Evolutionary conservation across 2,113 vertebrate genomes (phyloP).

Genomic region (Chinchilla lanigera): DNA sequence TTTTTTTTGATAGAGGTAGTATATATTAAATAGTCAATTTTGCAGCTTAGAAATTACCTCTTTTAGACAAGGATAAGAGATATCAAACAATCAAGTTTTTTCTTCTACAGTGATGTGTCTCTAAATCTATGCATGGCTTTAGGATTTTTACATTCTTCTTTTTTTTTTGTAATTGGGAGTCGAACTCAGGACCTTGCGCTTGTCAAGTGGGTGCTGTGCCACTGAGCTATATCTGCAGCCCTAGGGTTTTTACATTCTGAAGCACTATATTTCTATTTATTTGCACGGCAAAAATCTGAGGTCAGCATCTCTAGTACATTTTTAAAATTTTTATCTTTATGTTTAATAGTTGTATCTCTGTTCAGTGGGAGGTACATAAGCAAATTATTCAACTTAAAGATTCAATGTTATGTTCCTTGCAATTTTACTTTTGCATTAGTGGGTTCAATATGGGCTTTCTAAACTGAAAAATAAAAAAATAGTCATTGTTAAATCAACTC

Average conservation of each 20-base stretch:
- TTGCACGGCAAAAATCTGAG: neutral
- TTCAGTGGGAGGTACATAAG: neutral
- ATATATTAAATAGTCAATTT: neutral
- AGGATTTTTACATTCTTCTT: neutral
- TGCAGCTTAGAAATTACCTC: neutral
- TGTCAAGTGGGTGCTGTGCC: too few species aligned
- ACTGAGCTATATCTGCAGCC: too few species aligned
- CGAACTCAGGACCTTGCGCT: too few species aligned
- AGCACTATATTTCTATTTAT: neutral
- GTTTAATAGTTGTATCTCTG: neutral
- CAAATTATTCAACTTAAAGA: neutral
- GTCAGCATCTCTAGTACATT: neutral
- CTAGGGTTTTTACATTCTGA: neutral
- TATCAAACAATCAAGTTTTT: neutral
- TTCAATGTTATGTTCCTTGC: neutral
- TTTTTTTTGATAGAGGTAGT: neutral
- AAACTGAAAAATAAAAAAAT: conserved; percentile 1
- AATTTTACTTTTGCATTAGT: conserved; percentile 37
- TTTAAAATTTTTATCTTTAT: neutral
- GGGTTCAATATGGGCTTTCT: neutral
- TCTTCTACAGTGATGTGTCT: neutral
- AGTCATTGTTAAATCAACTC: neutral
- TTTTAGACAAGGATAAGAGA: conserved; percentile 5
- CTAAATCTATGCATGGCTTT: neutral
- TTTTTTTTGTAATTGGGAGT: too few species aligned